Evolutionary conservation across 1,140 invertebrate species (phyloP), one percentile per base, ranked within the genome.

Genomic region (Melitaea cinxia): DNA sequence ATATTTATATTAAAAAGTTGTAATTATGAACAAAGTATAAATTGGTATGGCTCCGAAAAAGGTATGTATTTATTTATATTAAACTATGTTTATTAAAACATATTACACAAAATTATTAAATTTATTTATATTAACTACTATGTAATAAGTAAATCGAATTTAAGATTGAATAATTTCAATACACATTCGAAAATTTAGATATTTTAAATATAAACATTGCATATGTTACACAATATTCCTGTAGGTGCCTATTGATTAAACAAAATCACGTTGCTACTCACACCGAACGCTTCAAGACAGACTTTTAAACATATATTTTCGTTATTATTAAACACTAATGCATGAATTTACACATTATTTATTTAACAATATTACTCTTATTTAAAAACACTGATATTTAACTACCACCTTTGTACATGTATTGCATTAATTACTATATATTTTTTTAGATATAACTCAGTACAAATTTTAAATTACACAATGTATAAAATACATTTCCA

Each of bases 31-130:
- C 47, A 55, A 49, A 23, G 53, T 57, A 53, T 72, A 54, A 37
- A 59, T 68, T 68, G 53, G 52, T 73, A 89, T 89, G 87, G 77
- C 82, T 10, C 85, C 87, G 4, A 89, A 89, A 68, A 89, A 88
- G 87, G 87, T 88, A 85, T 58, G 55, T 65, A 63, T 35, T 68
- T 56, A 26, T 1, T 30, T 7, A 10, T 47, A 2, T 23, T 58
- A 26, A 57, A 47, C 24, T 17, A 21, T 47, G 26, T 9, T 4
- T 19, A 4, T 37, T 14, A 55, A 17, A 66, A 54, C 26, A 60
- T 24, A 30, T 52, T 37, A 62, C 7, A 57, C 54, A 52, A 23
- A 33, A 14, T 26, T 35, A 24, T n/a, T 7, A 24, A 10, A 24
- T 21, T 35, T 23, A 33, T 37, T 58, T 23, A 53, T 49, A 56